Percentiles rank a stretch among this genome's conserved stretches.
These are phyloP conservation scores for Aspiorhynchus laticeps DNA, from an alignment of 2,113 vertebrate species.

Conservation along the genomic window DNA sequence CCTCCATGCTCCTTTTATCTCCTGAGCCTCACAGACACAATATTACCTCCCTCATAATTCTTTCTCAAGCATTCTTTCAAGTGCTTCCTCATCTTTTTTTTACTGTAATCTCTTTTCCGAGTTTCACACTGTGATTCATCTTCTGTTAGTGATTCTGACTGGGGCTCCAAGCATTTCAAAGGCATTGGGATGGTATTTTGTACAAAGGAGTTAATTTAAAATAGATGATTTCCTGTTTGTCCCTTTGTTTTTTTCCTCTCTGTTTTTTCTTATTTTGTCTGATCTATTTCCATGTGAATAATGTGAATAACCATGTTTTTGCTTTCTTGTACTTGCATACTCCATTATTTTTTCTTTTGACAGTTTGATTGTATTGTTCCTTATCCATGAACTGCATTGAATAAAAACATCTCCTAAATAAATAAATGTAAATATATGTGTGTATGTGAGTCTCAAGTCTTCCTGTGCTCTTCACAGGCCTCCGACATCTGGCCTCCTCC, in stretches of 20 bases:
- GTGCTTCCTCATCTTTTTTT: slow-evolving; percentile 1
- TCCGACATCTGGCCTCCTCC: neutral
- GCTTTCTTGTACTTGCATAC: no score
- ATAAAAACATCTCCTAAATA: neutral
- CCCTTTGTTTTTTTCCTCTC: neutral
- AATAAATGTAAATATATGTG: neutral
- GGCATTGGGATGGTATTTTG: neutral
- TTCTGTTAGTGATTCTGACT: neutral
- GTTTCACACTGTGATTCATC: slow-evolving; percentile 15
- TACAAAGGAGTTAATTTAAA: slow-evolving; percentile 3
- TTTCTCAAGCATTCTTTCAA: neutral
- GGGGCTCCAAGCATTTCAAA: neutral
- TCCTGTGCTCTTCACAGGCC: neutral
- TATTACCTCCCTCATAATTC: neutral
- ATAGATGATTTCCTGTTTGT: neutral
- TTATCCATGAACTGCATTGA: neutral
- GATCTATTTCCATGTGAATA: neutral
- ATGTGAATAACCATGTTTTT: neutral
- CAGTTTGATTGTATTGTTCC: neutral
- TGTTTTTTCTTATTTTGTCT: neutral
- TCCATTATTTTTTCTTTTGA: no score
- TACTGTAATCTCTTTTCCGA: neutral
- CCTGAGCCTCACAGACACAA: neutral
- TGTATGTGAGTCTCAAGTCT: neutral
- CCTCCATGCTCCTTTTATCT: slow-evolving; percentile 12